phyloP scores from a whole-genome alignment of 2,113 vertebrate genomes.

The Indicator maculatus region DNA sequence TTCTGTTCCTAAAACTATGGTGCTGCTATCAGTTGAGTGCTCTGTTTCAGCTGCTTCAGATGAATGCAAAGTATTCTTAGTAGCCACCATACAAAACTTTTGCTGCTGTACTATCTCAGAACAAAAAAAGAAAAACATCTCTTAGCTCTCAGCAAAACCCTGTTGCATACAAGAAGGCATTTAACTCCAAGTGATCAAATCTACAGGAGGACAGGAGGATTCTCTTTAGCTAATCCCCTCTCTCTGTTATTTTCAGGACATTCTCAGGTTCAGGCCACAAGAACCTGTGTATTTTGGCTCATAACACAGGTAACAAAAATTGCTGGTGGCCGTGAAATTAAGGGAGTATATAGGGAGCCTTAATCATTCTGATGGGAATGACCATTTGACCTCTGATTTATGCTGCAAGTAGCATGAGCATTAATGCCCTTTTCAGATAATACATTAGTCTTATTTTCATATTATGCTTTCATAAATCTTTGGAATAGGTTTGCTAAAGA shows the following conservation, averaged over 20 bases:
- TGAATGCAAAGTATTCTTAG: background rate
- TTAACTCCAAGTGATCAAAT: background rate
- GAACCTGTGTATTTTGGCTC: background rate
- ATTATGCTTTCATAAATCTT: constrained; percentile 44
- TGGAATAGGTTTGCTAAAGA: constrained; percentile 50
- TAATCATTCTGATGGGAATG: background rate
- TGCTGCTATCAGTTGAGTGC: background rate
- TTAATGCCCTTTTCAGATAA: constrained; percentile 15
- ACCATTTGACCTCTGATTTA: constrained; percentile 37
- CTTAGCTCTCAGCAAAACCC: background rate
- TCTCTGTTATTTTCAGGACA: background rate
- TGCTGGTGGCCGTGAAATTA: background rate
- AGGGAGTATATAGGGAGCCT: background rate
- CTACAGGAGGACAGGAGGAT: background rate
- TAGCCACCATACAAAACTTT: background rate
- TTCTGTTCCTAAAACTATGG: background rate
- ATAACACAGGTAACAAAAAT: background rate
- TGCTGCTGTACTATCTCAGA: background rate
- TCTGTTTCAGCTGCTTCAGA: background rate
- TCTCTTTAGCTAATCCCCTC: background rate
- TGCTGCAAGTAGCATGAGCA: background rate
- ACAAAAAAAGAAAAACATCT: background rate
- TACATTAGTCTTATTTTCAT: constrained; percentile 48
- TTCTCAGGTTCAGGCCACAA: background rate
- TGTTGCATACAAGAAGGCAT: background rate